Evolutionary conservation across 1,140 invertebrate species (phyloP).

Genomic region (Yoshiicerus persimilis): DNA sequence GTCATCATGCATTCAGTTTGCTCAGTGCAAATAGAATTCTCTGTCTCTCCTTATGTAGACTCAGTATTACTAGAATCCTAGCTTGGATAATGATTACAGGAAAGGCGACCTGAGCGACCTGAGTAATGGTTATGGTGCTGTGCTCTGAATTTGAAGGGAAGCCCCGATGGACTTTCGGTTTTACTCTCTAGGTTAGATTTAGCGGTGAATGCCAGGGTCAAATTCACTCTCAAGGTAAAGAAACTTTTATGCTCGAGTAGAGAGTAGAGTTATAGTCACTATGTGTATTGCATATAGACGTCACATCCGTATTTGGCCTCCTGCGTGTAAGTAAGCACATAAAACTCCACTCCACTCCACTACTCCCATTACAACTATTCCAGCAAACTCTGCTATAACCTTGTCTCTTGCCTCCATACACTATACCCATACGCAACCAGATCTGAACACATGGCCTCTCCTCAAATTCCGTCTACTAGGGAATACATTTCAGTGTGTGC

Average conservation of each 20-base stretch:
- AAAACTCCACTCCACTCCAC: neutral
- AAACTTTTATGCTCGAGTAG: neutral
- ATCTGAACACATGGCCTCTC: neutral
- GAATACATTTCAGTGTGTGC: neutral
- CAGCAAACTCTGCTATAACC: neutral
- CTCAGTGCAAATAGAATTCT: no score
- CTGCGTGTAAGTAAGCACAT: neutral
- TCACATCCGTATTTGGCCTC: neutral
- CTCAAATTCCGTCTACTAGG: neutral
- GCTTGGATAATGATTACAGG: no score
- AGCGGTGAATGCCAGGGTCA: slow-evolving; percentile 1
- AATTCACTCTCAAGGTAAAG: neutral
- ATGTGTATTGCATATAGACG: neutral
- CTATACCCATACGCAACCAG: neutral
- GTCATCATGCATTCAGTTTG: no score
- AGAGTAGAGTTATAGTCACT: neutral
- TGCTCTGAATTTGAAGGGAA: neutral
- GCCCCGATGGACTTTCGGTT: neutral
- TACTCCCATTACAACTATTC: no score
- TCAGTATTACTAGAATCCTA: no score
- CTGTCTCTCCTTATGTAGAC: no score
- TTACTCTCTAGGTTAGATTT: neutral
- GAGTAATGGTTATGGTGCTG: no score
- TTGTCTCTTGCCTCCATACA: neutral
- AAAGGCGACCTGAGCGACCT: no score